Base-by-base conservation (phyloP, 1,140 invertebrate species). In the Zophobas morio region DNA sequence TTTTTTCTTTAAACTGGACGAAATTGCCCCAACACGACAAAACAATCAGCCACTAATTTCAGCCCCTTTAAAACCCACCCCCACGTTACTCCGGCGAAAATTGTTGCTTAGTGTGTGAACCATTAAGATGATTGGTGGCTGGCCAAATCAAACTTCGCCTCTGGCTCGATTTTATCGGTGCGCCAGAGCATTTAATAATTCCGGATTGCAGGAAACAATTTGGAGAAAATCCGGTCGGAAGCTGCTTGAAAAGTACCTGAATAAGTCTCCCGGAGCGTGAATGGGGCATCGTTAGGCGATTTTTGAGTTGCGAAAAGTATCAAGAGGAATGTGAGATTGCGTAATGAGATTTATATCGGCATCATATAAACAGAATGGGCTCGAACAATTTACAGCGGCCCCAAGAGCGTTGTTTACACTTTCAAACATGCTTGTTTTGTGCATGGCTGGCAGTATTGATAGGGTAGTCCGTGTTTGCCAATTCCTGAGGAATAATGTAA, bases 171-270 rank as follows among this genome's bases (percentile, higher is more conserved):
- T 66, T 66, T 66, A 66, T 66, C 60, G 60, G 60, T 66, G 60
- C 60, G 6, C 20, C 60, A n/a, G 39, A 66, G 60, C 60, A 32
- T 66, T 66, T 66, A 66, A 66, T 66, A 66, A 66, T 66, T 66
- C 39, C 60, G 60, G 39, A 66, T 66, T 66, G 60, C 60, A 40
- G 60, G 60, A 66, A 66, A 66, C 60, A 66, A 66, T 66, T 66
- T 66, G 40, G n/a, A 42, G 37, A 66, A 66, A 66, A 66, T 66
- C 60, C 60, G 37, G 60, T n/a, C 60, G 60, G 60, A 66, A 66
- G 60, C 60, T 42, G 60, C 20, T 32, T 32, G 60, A 36, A 66
- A 42, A 66, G 60, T 42, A 66, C 39, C 60, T 60, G 60, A 40
- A 36, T 6, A 60, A 66, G 39, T 66, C 33, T 66, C 20, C 42